Conservation (phyloP, 2,797 vertebrate species). For the Leptodactylus fallax region DNA sequence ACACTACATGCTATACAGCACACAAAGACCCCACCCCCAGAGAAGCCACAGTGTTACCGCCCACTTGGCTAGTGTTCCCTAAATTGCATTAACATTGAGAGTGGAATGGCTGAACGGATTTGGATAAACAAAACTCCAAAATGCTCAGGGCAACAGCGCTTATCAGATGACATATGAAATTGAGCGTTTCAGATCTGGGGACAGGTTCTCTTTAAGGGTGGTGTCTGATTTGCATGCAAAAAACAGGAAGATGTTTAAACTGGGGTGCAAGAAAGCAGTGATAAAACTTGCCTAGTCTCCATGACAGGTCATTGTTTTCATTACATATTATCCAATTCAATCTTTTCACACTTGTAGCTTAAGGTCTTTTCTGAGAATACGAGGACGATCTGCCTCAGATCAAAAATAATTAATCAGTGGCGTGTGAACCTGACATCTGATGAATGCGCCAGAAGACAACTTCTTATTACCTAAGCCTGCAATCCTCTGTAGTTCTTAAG, state of each 20-base stretch:
- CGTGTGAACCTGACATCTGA: conserved; percentile 5
- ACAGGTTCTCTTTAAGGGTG: too few species aligned
- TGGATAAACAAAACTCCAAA: too few species aligned
- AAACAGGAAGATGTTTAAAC: background rate
- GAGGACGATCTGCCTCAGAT: background rate
- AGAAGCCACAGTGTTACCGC: too few species aligned
- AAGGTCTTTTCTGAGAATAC: background rate
- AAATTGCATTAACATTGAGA: too few species aligned
- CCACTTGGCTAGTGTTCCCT: too few species aligned
- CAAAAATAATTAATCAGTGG: background rate
- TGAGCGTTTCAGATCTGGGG: too few species aligned
- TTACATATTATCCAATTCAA: background rate
- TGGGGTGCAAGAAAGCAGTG: background rate
- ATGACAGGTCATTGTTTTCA: background rate
- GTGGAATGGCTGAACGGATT: too few species aligned
- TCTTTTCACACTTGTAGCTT: conserved; percentile 8
- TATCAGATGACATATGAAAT: too few species aligned
- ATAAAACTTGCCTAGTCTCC: background rate
- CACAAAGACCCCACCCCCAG: too few species aligned
- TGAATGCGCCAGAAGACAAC: conserved; percentile 7
- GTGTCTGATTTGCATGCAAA: background rate
- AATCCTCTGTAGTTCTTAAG: background rate
- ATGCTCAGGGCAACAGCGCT: too few species aligned
- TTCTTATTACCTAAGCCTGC: background rate
- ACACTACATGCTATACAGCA: too few species aligned